Evolutionary conservation across 2,888 invertebrate species (phyloP).

Genomic region (Rotaria sp.): DNA sequence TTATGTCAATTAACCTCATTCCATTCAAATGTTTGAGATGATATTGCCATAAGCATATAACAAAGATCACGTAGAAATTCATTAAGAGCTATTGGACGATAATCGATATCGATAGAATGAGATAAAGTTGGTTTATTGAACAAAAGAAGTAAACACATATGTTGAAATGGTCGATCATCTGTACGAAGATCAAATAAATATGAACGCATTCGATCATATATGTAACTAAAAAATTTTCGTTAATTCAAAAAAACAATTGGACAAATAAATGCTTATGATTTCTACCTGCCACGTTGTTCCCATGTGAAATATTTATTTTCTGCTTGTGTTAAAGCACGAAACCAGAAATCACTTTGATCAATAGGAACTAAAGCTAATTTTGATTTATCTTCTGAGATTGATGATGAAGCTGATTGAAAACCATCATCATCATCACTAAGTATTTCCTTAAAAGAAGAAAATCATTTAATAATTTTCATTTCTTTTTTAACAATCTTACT

Average conservation of each 20-base stretch:
- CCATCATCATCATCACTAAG: neutral
- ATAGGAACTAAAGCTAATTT: neutral
- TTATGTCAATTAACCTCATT: neutral
- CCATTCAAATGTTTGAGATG: constrained; percentile 4
- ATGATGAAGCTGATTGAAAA: constrained; percentile 8
- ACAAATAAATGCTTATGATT: neutral
- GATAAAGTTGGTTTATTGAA: neutral
- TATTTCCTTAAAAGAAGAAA: neutral
- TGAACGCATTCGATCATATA: neutral
- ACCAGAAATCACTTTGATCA: neutral
- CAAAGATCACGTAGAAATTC: constrained; percentile 8
- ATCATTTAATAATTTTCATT: neutral
- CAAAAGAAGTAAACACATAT: neutral
- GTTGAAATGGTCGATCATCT: neutral
- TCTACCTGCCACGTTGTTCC: constrained; percentile 6
- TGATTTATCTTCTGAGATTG: neutral
- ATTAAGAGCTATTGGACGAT: neutral
- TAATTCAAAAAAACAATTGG: neutral
- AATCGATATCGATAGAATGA: neutral
- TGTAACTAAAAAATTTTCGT: neutral
- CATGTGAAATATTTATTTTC: constrained; percentile 20
- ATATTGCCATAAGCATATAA: neutral
- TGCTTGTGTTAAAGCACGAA: neutral
- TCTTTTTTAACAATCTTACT: neutral
- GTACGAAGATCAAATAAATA: neutral